A percentile compares a stretch with the other conserved stretches of the same genome.
Evolutionary conservation across 1,140 invertebrate species (phyloP).

Genomic region (Galleria mellonella): DNA sequence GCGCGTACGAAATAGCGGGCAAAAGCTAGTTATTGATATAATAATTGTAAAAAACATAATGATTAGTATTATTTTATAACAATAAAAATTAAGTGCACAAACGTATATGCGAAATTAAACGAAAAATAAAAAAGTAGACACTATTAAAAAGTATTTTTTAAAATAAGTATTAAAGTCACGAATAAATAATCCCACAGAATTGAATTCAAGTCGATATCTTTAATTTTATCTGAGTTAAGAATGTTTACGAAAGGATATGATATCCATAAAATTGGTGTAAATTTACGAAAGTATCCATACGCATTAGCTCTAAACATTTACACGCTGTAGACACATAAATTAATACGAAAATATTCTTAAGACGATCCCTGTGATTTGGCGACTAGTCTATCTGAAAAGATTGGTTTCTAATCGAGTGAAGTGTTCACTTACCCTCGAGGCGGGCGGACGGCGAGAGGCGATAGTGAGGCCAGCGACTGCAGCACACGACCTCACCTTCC

Average conservation of each 20-base stretch:
- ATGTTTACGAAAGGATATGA: slow-evolving; percentile 1
- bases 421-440: slow-evolving; percentile 65
- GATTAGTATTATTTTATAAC: too few relatives aligned
- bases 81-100: too few relatives aligned
- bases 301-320: not conserved
- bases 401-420: slow-evolving; percentile 71
- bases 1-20: too few relatives aligned
- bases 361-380: not conserved
- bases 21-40: too few relatives aligned
- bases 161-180: not conserved
- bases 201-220: not conserved
- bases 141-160: not conserved
- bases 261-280: not conserved
- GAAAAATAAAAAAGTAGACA: too few relatives aligned
- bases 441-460: slow-evolving; percentile 19
- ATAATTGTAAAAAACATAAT: too few relatives aligned
- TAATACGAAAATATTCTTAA: not conserved
- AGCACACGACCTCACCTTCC: slow-evolving; percentile 33
- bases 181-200: not conserved
- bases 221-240: not conserved
- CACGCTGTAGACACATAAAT: not conserved
- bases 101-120: too few relatives aligned
- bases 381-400: slow-evolving; percentile 49
- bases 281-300: not conserved
- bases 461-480: slow-evolving; percentile 13